A percentile compares a stretch with the other conserved stretches of the same genome.
Conservation (phyloP, 2,113 vertebrate species). For the Phrynosoma platyrhinos region DNA sequence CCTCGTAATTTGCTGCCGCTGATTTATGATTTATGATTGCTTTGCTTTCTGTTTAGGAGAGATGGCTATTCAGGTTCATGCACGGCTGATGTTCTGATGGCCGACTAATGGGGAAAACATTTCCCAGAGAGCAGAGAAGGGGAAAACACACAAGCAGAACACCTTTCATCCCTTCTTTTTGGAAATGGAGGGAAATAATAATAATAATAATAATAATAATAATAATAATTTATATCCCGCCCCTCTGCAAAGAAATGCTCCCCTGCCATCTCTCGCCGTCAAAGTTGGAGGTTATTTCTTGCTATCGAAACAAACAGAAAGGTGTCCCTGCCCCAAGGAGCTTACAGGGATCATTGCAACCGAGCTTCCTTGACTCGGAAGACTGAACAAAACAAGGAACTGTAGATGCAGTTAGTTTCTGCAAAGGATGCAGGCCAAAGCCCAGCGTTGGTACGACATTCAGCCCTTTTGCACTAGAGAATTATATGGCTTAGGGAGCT, state of each 20-base stretch:
- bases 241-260: too few species aligned
- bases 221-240: too few species aligned
- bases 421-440: not conserved
- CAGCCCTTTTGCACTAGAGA: too few species aligned
- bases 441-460: too few species aligned
- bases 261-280: not conserved
- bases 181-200: not conserved
- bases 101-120: not conserved
- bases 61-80: not conserved
- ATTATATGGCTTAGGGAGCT: too few species aligned
- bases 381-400: not conserved
- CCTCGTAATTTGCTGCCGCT: not conserved
- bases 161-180: not conserved
- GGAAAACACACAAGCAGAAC: too few species aligned
- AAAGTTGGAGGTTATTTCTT: too few species aligned
- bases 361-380: too few species aligned
- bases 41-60: not conserved
- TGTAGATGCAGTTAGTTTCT: not conserved
- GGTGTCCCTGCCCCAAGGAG: too few species aligned
- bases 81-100: not conserved
- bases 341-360: not conserved
- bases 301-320: not conserved
- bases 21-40: not conserved
- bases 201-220: too few species aligned
- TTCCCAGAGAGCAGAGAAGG: not conserved